Evolutionary conservation across 2,888 invertebrate species (phyloP).

Genomic region (Calameuta idolon): DNA sequence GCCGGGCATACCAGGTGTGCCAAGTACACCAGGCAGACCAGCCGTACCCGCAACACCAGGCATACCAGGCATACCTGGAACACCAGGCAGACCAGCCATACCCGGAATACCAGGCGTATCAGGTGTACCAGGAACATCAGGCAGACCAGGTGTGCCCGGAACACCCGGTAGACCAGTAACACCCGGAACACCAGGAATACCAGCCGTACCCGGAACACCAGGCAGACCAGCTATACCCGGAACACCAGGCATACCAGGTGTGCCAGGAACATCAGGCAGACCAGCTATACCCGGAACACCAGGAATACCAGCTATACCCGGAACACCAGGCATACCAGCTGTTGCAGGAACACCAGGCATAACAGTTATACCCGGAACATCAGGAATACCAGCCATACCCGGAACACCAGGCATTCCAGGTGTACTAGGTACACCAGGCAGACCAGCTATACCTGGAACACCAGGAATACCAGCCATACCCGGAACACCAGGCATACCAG

Average conservation of each 20-base stretch:
- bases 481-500: constrained; percentile 25
- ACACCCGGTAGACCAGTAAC: constrained; percentile 41
- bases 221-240: constrained; percentile 41
- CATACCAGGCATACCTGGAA: constrained; percentile 51
- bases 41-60: constrained; percentile 37
- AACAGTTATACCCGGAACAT: constrained; percentile 10
- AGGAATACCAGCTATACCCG: neutral
- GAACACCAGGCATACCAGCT: constrained; percentile 17
- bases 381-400: constrained; percentile 39
- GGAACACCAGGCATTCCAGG: constrained; percentile 40
- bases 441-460: constrained; percentile 8
- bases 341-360: constrained; percentile 18
- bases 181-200: constrained; percentile 48
- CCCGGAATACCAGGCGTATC: constrained; percentile 39
- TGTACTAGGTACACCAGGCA: constrained; percentile 20
- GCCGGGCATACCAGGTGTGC: constrained; percentile 41
- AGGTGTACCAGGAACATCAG: constrained; percentile 52
- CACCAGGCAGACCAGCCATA: constrained; percentile 53
- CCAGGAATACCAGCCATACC: constrained; percentile 13
- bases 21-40: constrained; percentile 45
- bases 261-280: constrained; percentile 4
- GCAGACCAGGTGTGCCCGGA: neutral
- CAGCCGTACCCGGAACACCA: constrained; percentile 37
- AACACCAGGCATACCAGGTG: constrained; percentile 26
- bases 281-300: constrained; percentile 7